Conservation (phyloP, 2,888 invertebrate genomes). For the Gandaritis pyraliata region DNA sequence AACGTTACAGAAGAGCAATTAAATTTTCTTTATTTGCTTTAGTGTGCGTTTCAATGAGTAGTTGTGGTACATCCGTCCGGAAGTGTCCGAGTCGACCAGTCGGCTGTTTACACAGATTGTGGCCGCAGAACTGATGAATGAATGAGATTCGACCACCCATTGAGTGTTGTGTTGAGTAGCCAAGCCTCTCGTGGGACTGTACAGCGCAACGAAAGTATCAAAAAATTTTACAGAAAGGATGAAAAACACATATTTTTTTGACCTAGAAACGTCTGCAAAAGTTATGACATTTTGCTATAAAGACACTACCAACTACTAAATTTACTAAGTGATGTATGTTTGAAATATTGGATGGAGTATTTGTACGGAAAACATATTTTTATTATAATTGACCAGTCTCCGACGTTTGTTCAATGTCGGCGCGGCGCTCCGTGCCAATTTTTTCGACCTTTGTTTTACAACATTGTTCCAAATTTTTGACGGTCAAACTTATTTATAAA, state of each 20-base stretch:
- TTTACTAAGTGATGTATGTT: conserved; percentile 36
- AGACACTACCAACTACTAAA: not conserved
- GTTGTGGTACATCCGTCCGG: conserved; percentile 69
- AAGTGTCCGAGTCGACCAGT: conserved; percentile 63
- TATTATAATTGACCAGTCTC: conserved; percentile 58
- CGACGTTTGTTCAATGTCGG: conserved; percentile 49
- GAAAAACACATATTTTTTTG: not conserved
- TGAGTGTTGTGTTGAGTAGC: conserved; percentile 61
- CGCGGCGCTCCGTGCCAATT: conserved; percentile 67
- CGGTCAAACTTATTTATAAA: conserved; percentile 75
- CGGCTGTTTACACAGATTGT: conserved; percentile 67
- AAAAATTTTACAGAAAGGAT: not conserved
- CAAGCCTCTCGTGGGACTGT: conserved; percentile 55
- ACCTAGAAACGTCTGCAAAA: not conserved
- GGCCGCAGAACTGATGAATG: conserved; percentile 56
- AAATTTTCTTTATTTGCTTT: conserved; percentile 9
- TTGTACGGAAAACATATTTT: conserved; percentile 54
- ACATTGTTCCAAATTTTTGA: conserved; percentile 73
- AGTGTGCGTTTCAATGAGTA: conserved; percentile 8
- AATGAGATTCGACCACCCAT: conserved; percentile 78
- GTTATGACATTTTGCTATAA: not conserved
- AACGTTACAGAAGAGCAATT: conserved; percentile 15
- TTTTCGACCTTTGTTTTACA: conserved; percentile 73
- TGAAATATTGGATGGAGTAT: conserved; percentile 48
- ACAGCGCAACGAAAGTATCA: conserved; percentile 55